Conservation (phyloP, 2,113 vertebrate genomes). For the Burhinus oedicnemus region DNA sequence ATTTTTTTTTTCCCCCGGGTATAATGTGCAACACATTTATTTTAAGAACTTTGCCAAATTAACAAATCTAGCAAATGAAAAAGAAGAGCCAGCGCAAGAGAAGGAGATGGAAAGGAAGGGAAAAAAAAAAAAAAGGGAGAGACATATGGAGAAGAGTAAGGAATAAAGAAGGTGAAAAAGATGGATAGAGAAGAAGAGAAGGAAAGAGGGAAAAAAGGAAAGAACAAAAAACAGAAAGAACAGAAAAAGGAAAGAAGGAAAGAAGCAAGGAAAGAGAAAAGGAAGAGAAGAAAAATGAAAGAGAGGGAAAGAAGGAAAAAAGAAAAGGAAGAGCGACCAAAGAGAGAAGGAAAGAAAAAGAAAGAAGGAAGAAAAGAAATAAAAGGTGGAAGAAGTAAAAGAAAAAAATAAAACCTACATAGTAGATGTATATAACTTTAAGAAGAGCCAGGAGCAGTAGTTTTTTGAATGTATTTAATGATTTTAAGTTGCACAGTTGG, state of each 20-base stretch:
- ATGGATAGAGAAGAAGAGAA: background rate
- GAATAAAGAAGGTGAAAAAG: background rate
- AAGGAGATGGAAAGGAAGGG: background rate
- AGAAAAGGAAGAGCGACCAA: background rate
- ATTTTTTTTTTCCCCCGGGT: background rate
- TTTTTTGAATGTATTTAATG: background rate
- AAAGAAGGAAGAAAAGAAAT: background rate
- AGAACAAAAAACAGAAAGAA: background rate
- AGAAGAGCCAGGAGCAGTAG: background rate
- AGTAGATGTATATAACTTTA: background rate
- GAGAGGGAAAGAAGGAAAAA: background rate
- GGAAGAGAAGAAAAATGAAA: too few species aligned
- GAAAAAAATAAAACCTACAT: background rate
- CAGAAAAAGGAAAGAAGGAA: background rate
- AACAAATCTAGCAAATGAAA: background rate
- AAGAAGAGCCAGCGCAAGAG: background rate
- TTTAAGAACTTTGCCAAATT: background rate
- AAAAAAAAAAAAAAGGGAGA: background rate
- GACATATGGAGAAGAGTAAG: background rate
- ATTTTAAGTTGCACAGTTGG: background rate
- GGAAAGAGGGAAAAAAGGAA: background rate
- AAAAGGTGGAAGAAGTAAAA: background rate
- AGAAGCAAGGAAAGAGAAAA: background rate
- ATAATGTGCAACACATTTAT: background rate
- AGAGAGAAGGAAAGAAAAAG: background rate